Conservation (phyloP, 2,888 invertebrate genomes). For the Xestia sexstrigata region DNA sequence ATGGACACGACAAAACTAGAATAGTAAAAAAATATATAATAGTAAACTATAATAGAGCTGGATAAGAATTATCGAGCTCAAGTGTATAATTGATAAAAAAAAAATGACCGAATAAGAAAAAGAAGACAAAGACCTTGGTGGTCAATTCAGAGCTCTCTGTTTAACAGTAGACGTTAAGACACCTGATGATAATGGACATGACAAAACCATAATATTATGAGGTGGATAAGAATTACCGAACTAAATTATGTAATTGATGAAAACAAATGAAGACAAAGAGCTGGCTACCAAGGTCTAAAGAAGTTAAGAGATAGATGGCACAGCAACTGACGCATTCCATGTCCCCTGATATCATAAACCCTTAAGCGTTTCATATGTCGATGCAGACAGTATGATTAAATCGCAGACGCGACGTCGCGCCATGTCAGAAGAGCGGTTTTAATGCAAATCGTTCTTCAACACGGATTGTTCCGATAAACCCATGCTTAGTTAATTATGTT, state of each 20-base stretch:
- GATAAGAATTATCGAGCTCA: neutral
- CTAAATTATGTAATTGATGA: neutral
- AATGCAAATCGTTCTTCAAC: constrained; percentile 8
- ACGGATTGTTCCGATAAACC: neutral
- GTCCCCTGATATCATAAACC: neutral
- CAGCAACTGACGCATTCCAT: neutral
- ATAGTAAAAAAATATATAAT: too few species aligned
- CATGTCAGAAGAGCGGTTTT: neutral
- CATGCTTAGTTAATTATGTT: neutral
- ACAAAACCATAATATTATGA: too few species aligned
- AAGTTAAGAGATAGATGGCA: neutral
- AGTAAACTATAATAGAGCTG: too few species aligned
- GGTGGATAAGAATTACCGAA: neutral
- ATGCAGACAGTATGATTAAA: constrained; percentile 32
- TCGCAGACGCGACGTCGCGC: constrained; percentile 34
- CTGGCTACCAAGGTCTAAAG: neutral
- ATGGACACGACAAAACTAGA: neutral
- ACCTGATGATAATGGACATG: neutral
- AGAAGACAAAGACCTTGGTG: neutral
- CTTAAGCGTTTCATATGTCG: constrained; percentile 1
- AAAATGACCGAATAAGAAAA: too few species aligned
- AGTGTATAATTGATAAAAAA: neutral
- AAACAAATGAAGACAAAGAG: too few species aligned
- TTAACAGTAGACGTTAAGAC: neutral
- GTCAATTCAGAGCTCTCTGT: neutral